Base-by-base conservation (phyloP, 2,888 invertebrate species). In the Anthophora plumipes region DNA sequence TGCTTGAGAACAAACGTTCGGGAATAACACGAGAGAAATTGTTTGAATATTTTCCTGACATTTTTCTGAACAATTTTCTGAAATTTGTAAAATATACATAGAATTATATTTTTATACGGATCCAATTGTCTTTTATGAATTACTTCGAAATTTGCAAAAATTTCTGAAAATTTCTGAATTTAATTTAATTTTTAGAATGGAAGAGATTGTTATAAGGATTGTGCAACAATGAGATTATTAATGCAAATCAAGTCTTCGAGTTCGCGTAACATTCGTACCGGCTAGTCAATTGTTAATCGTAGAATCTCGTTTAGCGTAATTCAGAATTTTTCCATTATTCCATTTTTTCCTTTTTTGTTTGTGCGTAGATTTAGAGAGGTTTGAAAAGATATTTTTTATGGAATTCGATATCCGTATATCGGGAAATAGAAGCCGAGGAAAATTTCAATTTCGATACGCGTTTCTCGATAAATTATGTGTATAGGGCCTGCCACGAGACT, bases 401-500 rank as follows among this genome's bases (percentile, higher is more conserved):
- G 22, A 50, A 48, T 55, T 9, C 50, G 0, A 20, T 52, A 25
- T 25, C 14, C n/a, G n/a, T n/a, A n/a, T n/a, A n/a, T 61, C 17
- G 22, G 6, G n/a, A 11, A 50, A 20, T 20, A 11, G 37, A 17
- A 57, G 14, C 25, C 11, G 14, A 31, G n/a, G 57, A 75, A 17
- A 8, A 12, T 77, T 68, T 77, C n/a, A 52, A 25, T 31, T 43
- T 69, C 48, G 11, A 50, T 48, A 20, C 12, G 54, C 57, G 7
- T 74, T 69, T 76, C n/a, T 67, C 43, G 11, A 59, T 43, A 54
- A 17, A 54, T 22, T n/a, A n/a, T n/a, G n/a, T 37, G 31, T 37
- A 75, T 46, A 86, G 84, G 83, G 83, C 87, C 87, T 86, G 85
- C 88, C 73, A 83, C 83, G 71, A 83, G 61, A 77, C 72, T 80